Conservation (phyloP, 2,113 vertebrate genomes). For the Pipa parva region DNA sequence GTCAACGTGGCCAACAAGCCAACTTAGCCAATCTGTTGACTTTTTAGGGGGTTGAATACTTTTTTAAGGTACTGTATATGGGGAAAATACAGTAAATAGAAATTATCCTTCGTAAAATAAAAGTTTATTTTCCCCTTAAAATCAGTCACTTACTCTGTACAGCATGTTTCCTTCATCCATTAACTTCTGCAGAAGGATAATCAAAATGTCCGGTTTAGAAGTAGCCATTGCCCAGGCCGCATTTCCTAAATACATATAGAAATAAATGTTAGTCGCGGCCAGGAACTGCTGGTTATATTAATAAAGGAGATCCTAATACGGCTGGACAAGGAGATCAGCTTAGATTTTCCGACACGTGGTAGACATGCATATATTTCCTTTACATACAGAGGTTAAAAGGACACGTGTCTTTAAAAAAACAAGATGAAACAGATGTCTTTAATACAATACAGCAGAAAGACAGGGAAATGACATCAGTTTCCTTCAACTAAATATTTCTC, state of each 20-base stretch:
- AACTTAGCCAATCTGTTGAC: no score
- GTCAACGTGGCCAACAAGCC: no score
- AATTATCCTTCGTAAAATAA: no score
- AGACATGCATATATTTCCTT: background rate
- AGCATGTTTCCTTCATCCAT: constrained; percentile 96
- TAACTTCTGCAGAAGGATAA: constrained; percentile 95
- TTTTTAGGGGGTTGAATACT: no score
- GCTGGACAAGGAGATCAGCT: background rate
- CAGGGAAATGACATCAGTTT: constrained; percentile 31
- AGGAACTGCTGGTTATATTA: background rate
- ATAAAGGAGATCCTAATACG: background rate
- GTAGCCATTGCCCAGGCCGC: constrained; percentile 99
- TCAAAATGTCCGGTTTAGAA: constrained; percentile 95
- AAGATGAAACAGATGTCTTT: constrained; percentile 18
- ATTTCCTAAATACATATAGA: constrained; percentile 71
- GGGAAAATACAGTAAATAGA: no score
- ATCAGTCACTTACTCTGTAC: constrained; percentile 79
- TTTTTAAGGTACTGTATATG: no score
- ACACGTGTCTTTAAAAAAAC: background rate
- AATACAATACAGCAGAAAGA: constrained; percentile 13
- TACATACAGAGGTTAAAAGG: background rate
- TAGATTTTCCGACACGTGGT: no score
- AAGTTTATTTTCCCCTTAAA: background rate
- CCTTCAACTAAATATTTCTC: constrained; percentile 10
- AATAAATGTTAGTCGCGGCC: background rate